Evolutionary conservation across 1,140 invertebrate species (phyloP).

Genomic region (Gyrodactylus salaris): DNA sequence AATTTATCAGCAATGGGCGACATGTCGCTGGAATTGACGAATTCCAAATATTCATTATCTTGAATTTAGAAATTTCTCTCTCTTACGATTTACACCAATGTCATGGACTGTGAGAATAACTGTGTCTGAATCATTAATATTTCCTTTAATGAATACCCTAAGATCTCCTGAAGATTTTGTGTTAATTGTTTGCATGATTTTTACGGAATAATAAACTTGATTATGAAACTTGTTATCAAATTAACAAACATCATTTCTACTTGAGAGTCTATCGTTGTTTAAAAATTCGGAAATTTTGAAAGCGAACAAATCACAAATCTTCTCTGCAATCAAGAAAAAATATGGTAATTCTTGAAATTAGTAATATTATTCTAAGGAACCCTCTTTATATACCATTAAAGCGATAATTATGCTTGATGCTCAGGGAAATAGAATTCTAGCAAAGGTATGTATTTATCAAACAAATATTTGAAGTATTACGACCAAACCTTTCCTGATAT

Average conservation of each 20-base stretch:
- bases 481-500: neutral
- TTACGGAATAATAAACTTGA: neutral
- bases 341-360: neutral
- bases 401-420: neutral
- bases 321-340: no score
- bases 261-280: no score
- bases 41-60: conserved; percentile 15
- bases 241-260: no score
- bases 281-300: no score
- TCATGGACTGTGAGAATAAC: conserved; percentile 50
- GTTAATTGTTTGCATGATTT: neutral
- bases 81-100: conserved; percentile 50
- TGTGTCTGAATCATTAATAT: neutral
- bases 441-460: neutral
- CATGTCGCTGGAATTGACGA: conserved; percentile 42
- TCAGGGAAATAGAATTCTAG: neutral
- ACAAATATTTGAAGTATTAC: neutral
- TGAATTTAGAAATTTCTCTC: neutral
- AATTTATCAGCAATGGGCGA: conserved; percentile 42
- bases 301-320: no score
- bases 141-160: neutral
- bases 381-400: neutral
- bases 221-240: no score
- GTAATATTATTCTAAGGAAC: neutral
- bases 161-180: neutral